Evolutionary conservation across 2,888 invertebrate species (phyloP), one percentile per base, ranked within the genome.

Genomic region (Tupiocoris notatus): DNA sequence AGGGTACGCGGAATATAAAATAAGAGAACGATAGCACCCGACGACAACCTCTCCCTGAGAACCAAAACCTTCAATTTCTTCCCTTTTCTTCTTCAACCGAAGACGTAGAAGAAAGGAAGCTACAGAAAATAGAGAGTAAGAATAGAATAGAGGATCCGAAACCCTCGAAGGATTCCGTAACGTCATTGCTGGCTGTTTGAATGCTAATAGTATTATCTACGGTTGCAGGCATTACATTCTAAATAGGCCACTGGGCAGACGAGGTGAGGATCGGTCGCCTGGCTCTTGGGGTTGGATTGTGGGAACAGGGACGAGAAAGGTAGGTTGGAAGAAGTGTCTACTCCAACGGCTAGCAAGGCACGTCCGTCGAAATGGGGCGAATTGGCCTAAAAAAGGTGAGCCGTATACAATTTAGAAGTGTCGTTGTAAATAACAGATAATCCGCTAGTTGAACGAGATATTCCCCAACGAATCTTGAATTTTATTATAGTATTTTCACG

Each of bases 161-260:
- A 18, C 22, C 73, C 63, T 62, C 39, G 20, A 54, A 62, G 25
- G 63, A 22, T 62, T 63, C 63, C 59, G 39, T 73, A 73, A 73
- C 73, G 21, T 73, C 62, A 73, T 62, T 73, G 54, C 73, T 17
- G 39, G 73, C 73, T 62, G 73, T 63, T 63, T 73, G 73, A 73
- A 73, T 73, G 73, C 62, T 73, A 73, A 73, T 73, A 67, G 20
- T 1, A 73, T 73, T 57, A 73, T 73, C 73, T 63, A 61, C 58
- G 73, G 73, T 39, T 17, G 73, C 62, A 20, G 17, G 23, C 73
- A 21, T 73, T 62, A 22, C 63, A 59, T 59, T 59, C 59, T 59
- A 59, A 59, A 59, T 59, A 59, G 20, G 59, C 17, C 20, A 18
- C 20, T 59, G 59, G n/a, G 59, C 39, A 39, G 39, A 39, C 39